Base-by-base conservation (phyloP, 2,797 vertebrate genomes). In the Sandelia bainsii region DNA sequence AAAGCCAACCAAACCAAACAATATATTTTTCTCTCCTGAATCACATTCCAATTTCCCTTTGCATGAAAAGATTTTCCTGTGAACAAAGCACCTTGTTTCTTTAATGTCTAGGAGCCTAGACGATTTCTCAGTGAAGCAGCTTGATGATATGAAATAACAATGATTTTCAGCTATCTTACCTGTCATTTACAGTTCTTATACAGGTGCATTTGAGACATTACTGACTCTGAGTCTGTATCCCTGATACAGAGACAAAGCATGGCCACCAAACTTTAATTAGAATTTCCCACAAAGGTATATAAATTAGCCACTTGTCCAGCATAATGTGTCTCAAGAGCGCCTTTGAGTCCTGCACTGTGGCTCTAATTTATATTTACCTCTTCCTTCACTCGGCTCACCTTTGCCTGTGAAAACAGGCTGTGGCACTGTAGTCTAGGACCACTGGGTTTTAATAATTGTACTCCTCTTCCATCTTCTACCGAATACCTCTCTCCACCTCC, bases 321-420 rank as follows among this genome's bases (percentile, higher is more conserved):
- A 8, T 42, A 20, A 73, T 76, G 49, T 56, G 34, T 57, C 77
- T 79, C 45, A 58, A 53, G 48, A 70, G 40, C 3, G 5, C 37
- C 59, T 17, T 39, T 50, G 65, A 72, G 63, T 62, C 16, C 20
- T 20, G 20, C 46, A 19, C 25, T 49, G 56, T 25, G 37, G 23
- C 44, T 75, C 14, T 51, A 50, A 53, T 78, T 80, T 66, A 57
- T 75, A 19, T 77, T 79, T 65, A 61, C 42, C 34, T 58, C 6
- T 1, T 29, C 13, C 34, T 12, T 1, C 1, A 1, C 13, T 52
- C 29, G 5, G 40, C 70, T 70, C 62, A 66, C 79, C 79, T 65
- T 51, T 5, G 6, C 50, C 72, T 53, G 25, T 50, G 61, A 29
- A 77, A 62, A 62, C 57, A 22, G 39, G 25, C 29, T 1, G 37